These are phyloP conservation scores for Epicampocera succincta DNA, from an alignment of 2,888 invertebrate species.

Conservation along the genomic window DNA sequence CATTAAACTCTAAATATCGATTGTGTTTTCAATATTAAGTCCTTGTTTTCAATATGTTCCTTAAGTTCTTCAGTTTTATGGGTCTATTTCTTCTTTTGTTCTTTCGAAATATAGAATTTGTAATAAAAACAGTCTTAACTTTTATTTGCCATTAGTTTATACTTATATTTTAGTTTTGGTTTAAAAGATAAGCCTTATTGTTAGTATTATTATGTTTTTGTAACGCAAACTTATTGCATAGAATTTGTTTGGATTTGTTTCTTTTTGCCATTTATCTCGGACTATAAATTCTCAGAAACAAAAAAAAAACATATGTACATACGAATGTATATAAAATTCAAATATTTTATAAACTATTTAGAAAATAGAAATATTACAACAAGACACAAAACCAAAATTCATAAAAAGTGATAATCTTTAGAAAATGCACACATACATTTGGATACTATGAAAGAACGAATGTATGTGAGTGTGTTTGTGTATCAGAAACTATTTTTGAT, in stretches of 20 bases:
- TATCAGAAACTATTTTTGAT: too few relatives aligned
- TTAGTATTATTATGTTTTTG: constrained; percentile 19
- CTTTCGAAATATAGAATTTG: not conserved
- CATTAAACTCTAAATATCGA: too few relatives aligned
- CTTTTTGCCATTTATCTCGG: constrained; percentile 19
- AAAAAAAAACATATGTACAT: constrained; percentile 16
- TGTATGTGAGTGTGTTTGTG: too few relatives aligned
- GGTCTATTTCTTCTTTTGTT: not conserved
- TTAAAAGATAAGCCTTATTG: constrained; percentile 44
- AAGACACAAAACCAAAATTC: constrained; percentile 42
- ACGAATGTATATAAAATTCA: not conserved
- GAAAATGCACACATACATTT: constrained; percentile 7
- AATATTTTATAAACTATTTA: constrained; percentile 16
- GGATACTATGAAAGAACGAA: too few relatives aligned
- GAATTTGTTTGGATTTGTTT: constrained; percentile 1
- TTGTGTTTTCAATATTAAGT: too few relatives aligned
- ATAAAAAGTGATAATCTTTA: constrained; percentile 50
- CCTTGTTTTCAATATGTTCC: too few relatives aligned
- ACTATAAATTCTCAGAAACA: constrained; percentile 25
- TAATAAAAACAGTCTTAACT: constrained; percentile 22
- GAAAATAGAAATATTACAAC: constrained; percentile 23
- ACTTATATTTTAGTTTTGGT: constrained; percentile 31
- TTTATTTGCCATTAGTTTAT: constrained; percentile 21
- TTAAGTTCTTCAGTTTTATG: not conserved
- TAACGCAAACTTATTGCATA: not conserved